Evolutionary conservation across 2,888 invertebrate species (phyloP), one percentile per base, ranked within the genome.

Genomic region (Vesta saturnalis): DNA sequence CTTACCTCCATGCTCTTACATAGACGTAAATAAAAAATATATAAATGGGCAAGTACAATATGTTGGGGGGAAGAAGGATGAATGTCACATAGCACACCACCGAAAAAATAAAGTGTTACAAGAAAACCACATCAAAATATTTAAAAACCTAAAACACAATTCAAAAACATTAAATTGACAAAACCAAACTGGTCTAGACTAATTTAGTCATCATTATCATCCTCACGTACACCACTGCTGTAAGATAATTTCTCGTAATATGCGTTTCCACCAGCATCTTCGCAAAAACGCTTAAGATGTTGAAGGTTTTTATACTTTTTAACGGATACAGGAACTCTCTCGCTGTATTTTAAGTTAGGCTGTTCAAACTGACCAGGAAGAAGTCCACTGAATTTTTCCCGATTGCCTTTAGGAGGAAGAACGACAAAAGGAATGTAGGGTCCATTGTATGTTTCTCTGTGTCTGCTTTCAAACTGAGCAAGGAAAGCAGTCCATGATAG

Each of bases 291-390:
- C 47, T 47, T 47, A 15, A 47, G 47, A 47, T 47, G 47, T 47
- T 47, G n/a, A 47, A 47, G 47, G 47, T 47, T 47, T 47, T 47
- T 47, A 47, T 47, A 47, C 47, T 47, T 47, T 47, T 47, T 16
- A 47, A 47, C 16, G 16, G 47, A 16, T 47, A 47, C 15, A 47
- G 15, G 47, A 47, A 47, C 47, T 47, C 16, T 47, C 47, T 47
- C 47, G 2, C 47, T 47, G 16, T 16, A 47, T 47, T 47, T 47
- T 47, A 47, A 47, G 15, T 47, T 47, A 47, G 15, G 47, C 43
- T 5, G 14, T 43, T 43, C 47, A 47, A 47, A 47, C 47, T 47
- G 15, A 47, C 16, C 23, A 23, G 23, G 23, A 23, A 23, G 23
- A 23, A 23, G 47, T 47, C 47, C 47, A 47, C 15, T 47, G 47